Base-by-base conservation (phyloP, 2,113 vertebrate genomes). In the Tyto alba region DNA sequence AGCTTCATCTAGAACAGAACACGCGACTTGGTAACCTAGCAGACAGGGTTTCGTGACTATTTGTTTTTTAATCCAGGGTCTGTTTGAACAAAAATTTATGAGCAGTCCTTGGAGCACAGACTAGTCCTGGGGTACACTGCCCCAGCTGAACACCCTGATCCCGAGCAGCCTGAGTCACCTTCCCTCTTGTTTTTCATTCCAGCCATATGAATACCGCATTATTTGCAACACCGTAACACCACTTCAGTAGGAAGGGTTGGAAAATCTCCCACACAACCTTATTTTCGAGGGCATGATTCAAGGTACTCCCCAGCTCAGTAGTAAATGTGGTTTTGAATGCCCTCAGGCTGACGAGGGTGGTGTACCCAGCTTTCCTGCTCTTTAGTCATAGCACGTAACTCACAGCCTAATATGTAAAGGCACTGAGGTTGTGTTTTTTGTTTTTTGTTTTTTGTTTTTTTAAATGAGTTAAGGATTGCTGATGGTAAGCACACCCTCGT, bases 91-190 rank as follows among this genome's bases (percentile, higher is more conserved):
- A 83, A 76, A 72, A 85, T 41, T 34, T 63, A 47, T 79, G 40
- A 41, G 32, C 20, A 40, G 20, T 43, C 32, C 32, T 66, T 43
- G 34, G 71, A 88, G 78, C 3, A 1, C 16, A 66, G 38, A 57
- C 14, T 21, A 62, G 43, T 26, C 40, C 36, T 3, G 3, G 41
- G 23, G 23, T 75, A 19, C 21, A 43, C 14, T 0, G 0, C 40
- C 48, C 21, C 30, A 52, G 43, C 25, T 57, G 67, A 88, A 69
- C 13, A 29, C 25, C 30, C 48, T 79, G 36, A 79, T 56, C 52
- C 22, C 1, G 0, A 68, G 66, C 7, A 76, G 23, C 16, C 30
- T 85, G 40, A 88, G 55, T 66, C 45, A 57, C n/a, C 53, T 69
- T 57, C 34, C 55, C 17, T 53, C 20, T 69, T 69, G 45, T 45